A percentile compares a stretch with the other conserved stretches of the same genome.
Conservation (phyloP, 2,113 vertebrate genomes). For the Damaliscus lunatus region DNA sequence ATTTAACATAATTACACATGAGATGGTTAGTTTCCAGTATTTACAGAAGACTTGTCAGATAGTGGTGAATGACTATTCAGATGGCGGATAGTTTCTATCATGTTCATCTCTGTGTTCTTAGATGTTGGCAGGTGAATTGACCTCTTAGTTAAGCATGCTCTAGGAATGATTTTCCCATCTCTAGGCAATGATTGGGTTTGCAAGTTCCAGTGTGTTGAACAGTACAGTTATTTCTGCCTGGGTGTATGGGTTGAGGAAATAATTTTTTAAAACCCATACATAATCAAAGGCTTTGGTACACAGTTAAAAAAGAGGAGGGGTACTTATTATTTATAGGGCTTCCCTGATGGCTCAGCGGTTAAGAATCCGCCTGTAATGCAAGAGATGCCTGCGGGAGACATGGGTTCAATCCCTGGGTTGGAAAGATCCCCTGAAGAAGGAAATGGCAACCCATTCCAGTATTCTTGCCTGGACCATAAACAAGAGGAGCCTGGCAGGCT, state of each 20-base stretch:
- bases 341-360: not conserved
- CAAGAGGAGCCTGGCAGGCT: not conserved
- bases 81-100: slow-evolving; percentile 94
- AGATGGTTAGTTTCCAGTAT: not conserved
- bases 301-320: not conserved
- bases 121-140: slow-evolving; percentile 89
- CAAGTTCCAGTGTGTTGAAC: not conserved
- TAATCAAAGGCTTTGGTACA: slow-evolving; percentile 56
- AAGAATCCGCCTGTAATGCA: not conserved
- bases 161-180: not conserved
- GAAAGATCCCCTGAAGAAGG: not conserved
- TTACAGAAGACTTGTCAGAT: slow-evolving; percentile 86
- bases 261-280: not conserved
- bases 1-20: not conserved
- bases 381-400: not conserved
- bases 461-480: not conserved
- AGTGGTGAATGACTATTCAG: slow-evolving; percentile 89
- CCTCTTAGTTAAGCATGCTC: slow-evolving; percentile 87
- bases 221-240: not conserved
- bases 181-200: not conserved
- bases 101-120: slow-evolving; percentile 89
- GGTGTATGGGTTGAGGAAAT: not conserved
- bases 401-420: not conserved
- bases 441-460: not conserved
- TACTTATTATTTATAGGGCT: not conserved